These are phyloP conservation scores for Smutsia gigantea DNA, from an alignment of 2,797 vertebrate genomes.

Conservation along the genomic window DNA sequence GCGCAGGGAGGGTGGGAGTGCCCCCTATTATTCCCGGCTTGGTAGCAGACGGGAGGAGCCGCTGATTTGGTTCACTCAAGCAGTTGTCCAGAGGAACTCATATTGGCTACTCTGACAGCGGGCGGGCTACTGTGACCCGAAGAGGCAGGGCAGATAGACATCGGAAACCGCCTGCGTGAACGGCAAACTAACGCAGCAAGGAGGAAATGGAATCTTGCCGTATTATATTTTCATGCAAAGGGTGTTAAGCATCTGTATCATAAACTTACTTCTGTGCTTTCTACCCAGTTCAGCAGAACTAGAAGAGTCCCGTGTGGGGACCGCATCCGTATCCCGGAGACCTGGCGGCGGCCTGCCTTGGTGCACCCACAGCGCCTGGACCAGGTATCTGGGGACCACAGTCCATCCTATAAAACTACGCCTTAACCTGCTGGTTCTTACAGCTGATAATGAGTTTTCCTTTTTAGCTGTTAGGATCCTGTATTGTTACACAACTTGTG, in stretches of 20 bases:
- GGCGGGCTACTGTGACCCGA: conserved; percentile 68
- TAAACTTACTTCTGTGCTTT: conserved; percentile 81
- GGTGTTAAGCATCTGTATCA: conserved; percentile 74
- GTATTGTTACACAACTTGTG: no score
- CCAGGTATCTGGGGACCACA: conserved; percentile 75
- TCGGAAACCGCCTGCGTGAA: conserved; percentile 78
- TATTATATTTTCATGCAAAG: conserved; percentile 39
- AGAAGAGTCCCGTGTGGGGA: conserved; percentile 81
- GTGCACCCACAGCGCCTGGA: conserved; percentile 73
- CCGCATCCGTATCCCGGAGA: conserved; percentile 69
- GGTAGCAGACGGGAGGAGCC: conserved; percentile 61
- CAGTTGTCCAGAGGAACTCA: conserved; percentile 71
- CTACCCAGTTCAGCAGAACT: conserved; percentile 75
- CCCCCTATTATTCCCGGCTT: conserved; percentile 49
- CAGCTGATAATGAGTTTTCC: no score
- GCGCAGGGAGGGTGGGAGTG: conserved; percentile 76
- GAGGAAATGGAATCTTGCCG: background rate
- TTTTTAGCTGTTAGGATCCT: no score
- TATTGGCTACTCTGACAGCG: conserved; percentile 69
- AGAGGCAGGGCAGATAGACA: conserved; percentile 64
- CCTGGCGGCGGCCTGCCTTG: conserved; percentile 80
- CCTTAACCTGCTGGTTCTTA: background rate
- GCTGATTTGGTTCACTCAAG: conserved; percentile 66
- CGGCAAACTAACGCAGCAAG: conserved; percentile 78
- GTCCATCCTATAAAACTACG: conserved; percentile 41